Evolutionary conservation across 2,888 invertebrate species (phyloP), one percentile per base, ranked within the genome.

Genomic region (Pterostichus niger): DNA sequence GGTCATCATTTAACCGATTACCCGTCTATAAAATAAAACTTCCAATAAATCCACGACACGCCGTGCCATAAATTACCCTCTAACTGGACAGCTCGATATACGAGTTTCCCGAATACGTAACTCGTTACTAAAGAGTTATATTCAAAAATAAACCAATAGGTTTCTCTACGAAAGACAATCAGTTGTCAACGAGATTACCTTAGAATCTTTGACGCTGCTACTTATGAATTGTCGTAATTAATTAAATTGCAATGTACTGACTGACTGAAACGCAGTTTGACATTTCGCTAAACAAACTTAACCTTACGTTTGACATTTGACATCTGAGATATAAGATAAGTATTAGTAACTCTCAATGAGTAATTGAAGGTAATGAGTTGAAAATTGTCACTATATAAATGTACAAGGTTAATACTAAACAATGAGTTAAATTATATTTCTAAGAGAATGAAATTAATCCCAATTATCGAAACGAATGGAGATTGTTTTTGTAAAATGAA

Each of bases 11-110:
- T 71, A 71, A 44, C 68, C 68, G 68, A 71, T 71, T 71, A 71
- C 68, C 68, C 68, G 68, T 71, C 68, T 17, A 71, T 71, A 71
- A 71, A 71, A 71, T 71, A 71, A 71, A 71, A 71, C 15, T 71
- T 17, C 13, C 68, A 71, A 71, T 71, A 71, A 71, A 71, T 71
- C 68, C 17, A 17, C 17, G 40, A 17, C 40, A 44, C 24, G 15
- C 13, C 11, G 15, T 15, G 15, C 40, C 11, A 71, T 71, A 71
- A 71, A 71, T 71, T 71, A 71, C 68, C 68, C 9, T 44, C n/a
- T 64, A 44, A 15, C 6, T 17, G 44, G 68, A 71, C 68, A 71
- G 68, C 44, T 71, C 68, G 17, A 71, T 71, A 71, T 71, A 71
- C 40, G 44, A 40, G 68, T n/a, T 35, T 13, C 44, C 61, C 35